Evolutionary conservation across 2,888 invertebrate genomes (phyloP), one percentile per base, ranked within the genome.

Genomic region (Eupithecia dodoneata): DNA sequence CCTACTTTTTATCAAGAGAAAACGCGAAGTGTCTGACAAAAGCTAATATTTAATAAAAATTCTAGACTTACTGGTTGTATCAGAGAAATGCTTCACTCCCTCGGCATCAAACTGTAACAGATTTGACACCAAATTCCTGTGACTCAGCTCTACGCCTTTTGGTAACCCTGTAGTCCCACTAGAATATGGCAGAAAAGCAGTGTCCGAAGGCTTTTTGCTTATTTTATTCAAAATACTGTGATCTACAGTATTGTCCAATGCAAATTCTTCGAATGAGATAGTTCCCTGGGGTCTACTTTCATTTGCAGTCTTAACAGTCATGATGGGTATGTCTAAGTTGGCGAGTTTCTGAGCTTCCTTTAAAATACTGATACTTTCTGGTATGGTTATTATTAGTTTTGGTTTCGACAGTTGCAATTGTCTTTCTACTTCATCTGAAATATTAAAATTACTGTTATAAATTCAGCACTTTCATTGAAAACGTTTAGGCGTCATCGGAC

Each of bases 161-260:
- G 97, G 97, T 66, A 97, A 84, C 0, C 98, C 98, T 0, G 98
- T 98, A 0, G 98, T 98, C 1, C 97, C 97, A 87, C 98, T 98
- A 3, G 98, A 98, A 92, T 97, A 98, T 0, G 97, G 98, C 76
- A 98, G 85, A 42, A 97, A 89, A 0, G 96, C 96, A 3, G 96
- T 90, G 82, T 97, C 97, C 12, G 96, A 92, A 2, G 94, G 83
- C 15, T 84, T 87, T 69, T 87, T 88, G 2, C 85, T 87, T 55
- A 92, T 90, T n/a, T 91, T 84, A 78, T 89, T 93, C 15, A 96
- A 83, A 69, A 92, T 87, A 79, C 94, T 91, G 47, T 94, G 92
- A 79, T 96, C 95, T n/a, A 95, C 89, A 82, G 86, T 85, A 49
- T 91, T 90, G 47, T 90, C 93, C 76, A 95, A 89, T 2, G 93